Evolutionary conservation across 2,797 vertebrate genomes (phyloP).

Genomic region (Lacerta bilineata): DNA sequence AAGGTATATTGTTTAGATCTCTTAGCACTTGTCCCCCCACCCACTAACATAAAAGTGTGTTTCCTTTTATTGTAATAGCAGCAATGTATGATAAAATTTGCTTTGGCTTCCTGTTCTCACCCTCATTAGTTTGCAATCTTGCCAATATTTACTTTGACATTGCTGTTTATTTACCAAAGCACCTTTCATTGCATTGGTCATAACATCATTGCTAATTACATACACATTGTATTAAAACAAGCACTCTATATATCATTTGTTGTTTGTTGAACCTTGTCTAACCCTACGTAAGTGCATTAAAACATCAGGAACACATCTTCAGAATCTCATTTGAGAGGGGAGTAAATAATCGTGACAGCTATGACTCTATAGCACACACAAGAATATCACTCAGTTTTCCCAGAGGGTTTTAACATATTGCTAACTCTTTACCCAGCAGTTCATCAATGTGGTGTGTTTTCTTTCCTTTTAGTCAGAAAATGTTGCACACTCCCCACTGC

Average conservation of each 20-base stretch:
- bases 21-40: not conserved
- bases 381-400: constrained; percentile 64
- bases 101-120: constrained; percentile 4
- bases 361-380: constrained; percentile 72
- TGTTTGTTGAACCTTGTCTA: constrained; percentile 82
- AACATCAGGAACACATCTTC: constrained; percentile 40
- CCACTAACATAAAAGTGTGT: not conserved
- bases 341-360: constrained; percentile 77
- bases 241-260: constrained; percentile 77
- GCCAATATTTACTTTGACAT: constrained; percentile 40
- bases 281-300: constrained; percentile 76
- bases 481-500: not conserved
- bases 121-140: not conserved
- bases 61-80: constrained; percentile 32
- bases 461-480: not conserved
- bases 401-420: constrained; percentile 1
- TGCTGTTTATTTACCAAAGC: constrained; percentile 29
- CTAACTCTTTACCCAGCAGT: constrained; percentile 12
- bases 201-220: constrained; percentile 44
- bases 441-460: constrained; percentile 5
- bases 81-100: constrained; percentile 1
- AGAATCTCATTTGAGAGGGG: constrained; percentile 58
- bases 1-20: constrained; percentile 1
- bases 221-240: constrained; percentile 45
- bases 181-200: constrained; percentile 28